Conservation (phyloP, 2,888 invertebrate genomes). For the Tillus elongatus region DNA sequence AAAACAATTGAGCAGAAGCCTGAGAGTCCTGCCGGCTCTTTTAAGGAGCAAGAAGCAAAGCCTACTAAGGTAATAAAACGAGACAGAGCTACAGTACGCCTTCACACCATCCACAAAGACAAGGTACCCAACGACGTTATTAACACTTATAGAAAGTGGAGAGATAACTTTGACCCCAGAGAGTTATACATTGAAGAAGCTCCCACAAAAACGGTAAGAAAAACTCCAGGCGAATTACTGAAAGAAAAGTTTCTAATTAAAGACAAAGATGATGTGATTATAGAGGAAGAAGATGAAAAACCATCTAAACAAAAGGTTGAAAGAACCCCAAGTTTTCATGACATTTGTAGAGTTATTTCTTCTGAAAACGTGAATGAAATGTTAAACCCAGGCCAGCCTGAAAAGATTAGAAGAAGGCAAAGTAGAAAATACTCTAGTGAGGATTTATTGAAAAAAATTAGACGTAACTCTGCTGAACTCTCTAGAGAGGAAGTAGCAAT, state of each 20-base stretch:
- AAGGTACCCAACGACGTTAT: constrained; percentile 27
- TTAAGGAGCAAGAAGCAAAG: constrained; percentile 41
- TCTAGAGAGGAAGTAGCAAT: constrained; percentile 12
- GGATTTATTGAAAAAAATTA: constrained; percentile 36
- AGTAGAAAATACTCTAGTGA: constrained; percentile 33
- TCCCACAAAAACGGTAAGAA: constrained; percentile 41
- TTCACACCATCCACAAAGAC: constrained; percentile 53
- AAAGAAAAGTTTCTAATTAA: constrained; percentile 67
- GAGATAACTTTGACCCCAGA: constrained; percentile 52
- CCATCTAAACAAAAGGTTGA: constrained; percentile 12
- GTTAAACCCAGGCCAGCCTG: constrained; percentile 45
- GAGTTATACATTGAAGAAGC: constrained; percentile 39
- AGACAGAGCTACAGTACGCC: constrained; percentile 63
- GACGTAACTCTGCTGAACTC: constrained; percentile 46
- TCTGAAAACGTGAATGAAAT: constrained; percentile 46
- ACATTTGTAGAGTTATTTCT: constrained; percentile 48
- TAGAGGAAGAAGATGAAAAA: constrained; percentile 29
- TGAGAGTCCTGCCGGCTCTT: constrained; percentile 27
- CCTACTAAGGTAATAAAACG: constrained; percentile 51
- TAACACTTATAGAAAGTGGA: constrained; percentile 44
- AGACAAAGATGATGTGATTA: constrained; percentile 42
- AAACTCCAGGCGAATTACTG: constrained; percentile 54
- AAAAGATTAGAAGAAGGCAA: constrained; percentile 38
- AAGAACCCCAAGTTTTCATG: constrained; percentile 45
- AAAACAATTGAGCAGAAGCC: constrained; percentile 13